Conservation (phyloP, 2,113 vertebrate genomes). For the Camelus bactrianus region DNA sequence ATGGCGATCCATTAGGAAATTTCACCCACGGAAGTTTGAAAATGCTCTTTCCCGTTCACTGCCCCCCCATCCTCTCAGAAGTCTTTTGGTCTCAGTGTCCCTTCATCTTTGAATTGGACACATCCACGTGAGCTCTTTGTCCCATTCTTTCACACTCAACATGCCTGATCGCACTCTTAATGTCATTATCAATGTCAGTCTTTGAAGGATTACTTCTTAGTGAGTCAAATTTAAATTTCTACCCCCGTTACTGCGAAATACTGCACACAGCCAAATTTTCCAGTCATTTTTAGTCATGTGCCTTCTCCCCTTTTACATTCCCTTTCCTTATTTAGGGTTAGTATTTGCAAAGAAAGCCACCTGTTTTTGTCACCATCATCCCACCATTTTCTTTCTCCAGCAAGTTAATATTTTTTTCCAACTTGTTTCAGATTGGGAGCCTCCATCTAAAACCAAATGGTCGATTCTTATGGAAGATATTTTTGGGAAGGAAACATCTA, state of each 20-base stretch:
- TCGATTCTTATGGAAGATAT: constrained; percentile 72
- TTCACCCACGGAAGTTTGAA: background rate
- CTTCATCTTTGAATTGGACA: background rate
- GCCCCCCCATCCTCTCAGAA: background rate
- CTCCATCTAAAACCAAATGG: constrained; percentile 73
- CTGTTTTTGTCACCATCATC: background rate
- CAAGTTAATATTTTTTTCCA: background rate
- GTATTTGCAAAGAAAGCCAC: background rate
- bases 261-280: background rate
- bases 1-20: background rate
- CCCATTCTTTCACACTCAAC: background rate
- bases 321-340: background rate
- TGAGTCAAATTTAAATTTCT: background rate
- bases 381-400: background rate
- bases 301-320: background rate
- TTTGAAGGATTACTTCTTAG: background rate
- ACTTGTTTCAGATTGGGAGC: constrained; percentile 77
- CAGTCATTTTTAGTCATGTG: background rate
- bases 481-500: constrained; percentile 63
- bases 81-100: background rate
- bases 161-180: background rate
- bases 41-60: background rate
- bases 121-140: background rate
- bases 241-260: background rate
- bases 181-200: background rate